Evolutionary conservation across 2,113 vertebrate species (phyloP).

Genomic region (Shinisaurus crocodilurus): DNA sequence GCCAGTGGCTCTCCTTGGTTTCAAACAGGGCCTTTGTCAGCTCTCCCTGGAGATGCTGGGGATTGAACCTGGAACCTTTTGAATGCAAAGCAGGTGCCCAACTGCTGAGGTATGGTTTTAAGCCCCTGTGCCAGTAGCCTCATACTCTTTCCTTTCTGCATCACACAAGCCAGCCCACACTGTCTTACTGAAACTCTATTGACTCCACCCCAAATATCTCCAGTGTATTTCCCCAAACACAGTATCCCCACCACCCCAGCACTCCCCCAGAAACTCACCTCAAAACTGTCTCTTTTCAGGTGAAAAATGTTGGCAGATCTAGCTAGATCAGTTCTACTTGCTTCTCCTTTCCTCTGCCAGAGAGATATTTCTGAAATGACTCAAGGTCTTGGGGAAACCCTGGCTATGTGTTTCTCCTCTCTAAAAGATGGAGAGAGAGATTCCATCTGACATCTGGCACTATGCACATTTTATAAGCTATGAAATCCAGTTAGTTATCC

Average conservation of each 20-base stretch:
- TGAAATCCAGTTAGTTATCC: constrained; percentile 68
- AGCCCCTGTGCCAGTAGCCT: not conserved
- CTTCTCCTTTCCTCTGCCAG: not conserved
- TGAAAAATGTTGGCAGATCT: no score
- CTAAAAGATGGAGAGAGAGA: constrained; percentile 53
- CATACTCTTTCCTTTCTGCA: not conserved
- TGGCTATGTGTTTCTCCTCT: not conserved
- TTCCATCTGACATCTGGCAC: constrained; percentile 46
- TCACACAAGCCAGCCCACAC: not conserved
- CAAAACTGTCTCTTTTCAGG: not conserved
- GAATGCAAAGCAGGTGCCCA: no score
- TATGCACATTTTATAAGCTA: constrained; percentile 65
- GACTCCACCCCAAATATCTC: not conserved
- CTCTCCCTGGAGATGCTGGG: no score
- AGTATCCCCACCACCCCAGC: not conserved
- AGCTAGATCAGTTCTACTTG: constrained; percentile 46
- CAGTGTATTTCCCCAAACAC: not conserved
- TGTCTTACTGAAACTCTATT: not conserved
- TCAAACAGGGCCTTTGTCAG: no score
- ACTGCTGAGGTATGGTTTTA: not conserved
- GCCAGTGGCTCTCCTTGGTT: no score
- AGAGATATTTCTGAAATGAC: constrained; percentile 43
- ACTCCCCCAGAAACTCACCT: not conserved
- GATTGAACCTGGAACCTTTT: no score
- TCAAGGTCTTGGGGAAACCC: constrained; percentile 40